Evolutionary conservation across 2,888 invertebrate species (phyloP).

Genomic region (Thecocarcelia acutangulata): DNA sequence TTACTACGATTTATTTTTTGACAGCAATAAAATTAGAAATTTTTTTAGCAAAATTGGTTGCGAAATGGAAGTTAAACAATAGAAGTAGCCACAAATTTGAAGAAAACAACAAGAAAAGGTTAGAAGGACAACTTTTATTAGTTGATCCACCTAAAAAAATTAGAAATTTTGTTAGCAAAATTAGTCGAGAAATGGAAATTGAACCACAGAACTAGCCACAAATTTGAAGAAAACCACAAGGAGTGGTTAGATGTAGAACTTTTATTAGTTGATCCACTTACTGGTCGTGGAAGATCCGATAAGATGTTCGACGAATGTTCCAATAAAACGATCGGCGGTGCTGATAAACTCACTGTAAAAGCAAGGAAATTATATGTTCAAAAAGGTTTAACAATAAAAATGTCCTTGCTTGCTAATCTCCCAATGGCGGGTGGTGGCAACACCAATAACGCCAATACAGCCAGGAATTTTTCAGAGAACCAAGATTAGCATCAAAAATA

Average conservation of each 20-base stretch:
- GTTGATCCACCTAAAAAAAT: no score
- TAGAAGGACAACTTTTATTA: no score
- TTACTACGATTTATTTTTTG: no score
- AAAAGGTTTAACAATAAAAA: constrained; percentile 5
- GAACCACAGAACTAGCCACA: not conserved
- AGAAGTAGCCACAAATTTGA: no score
- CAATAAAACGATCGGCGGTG: no score
- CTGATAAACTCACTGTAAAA: constrained; percentile 30
- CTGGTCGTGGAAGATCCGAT: not conserved
- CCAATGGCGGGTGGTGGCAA: constrained; percentile 56
- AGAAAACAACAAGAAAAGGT: no score
- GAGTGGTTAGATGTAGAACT: constrained; percentile 1
- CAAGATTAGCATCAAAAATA: constrained; percentile 45
- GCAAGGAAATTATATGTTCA: constrained; percentile 20
- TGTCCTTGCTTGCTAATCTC: constrained; percentile 34
- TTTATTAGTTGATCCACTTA: not conserved
- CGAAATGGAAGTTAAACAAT: no score
- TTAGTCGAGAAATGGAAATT: no score
- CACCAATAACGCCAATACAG: constrained; percentile 47
- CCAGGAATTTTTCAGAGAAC: constrained; percentile 54
- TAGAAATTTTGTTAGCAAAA: no score
- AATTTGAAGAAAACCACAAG: constrained; percentile 3
- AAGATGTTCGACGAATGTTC: no score
- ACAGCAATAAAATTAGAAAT: no score
- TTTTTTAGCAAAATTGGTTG: no score